Conservation (phyloP, 2,888 invertebrate species). For the Sinopyrophorus schimmeli region DNA sequence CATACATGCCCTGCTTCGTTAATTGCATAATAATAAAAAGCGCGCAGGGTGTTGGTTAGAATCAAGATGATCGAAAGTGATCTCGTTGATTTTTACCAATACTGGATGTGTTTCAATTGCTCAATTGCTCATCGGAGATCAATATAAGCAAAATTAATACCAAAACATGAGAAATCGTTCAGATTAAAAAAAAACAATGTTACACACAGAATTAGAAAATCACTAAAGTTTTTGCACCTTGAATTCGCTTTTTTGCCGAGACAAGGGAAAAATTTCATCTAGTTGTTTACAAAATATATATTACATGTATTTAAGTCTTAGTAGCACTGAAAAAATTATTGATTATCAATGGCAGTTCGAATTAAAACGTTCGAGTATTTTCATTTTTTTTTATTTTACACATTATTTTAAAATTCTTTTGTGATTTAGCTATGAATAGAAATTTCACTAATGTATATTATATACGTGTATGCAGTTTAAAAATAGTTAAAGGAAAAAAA, state of each 20-base stretch:
- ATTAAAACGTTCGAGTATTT: too few species aligned
- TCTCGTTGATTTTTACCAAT: slow-evolving; percentile 10
- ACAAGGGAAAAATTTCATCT: slow-evolving; percentile 27
- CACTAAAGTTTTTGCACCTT: slow-evolving; percentile 28
- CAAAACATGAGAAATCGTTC: slow-evolving; percentile 16
- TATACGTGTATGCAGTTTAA: slow-evolving; percentile 15
- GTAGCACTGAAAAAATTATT: slow-evolving; percentile 18
- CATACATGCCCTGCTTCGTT: slow-evolving; percentile 23
- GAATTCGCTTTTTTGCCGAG: slow-evolving; percentile 29
- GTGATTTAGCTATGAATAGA: slow-evolving; percentile 14
- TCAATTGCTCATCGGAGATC: slow-evolving; percentile 33
- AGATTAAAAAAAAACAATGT: too few species aligned
- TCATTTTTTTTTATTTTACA: slow-evolving; percentile 14
- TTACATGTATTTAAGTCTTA: slow-evolving; percentile 26
- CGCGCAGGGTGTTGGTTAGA: slow-evolving; percentile 14
- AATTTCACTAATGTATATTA: slow-evolving; percentile 15
- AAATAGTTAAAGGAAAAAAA: slow-evolving; percentile 12
- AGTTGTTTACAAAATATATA: slow-evolving; percentile 25
- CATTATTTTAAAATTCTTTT: slow-evolving; percentile 14
- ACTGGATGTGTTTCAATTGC: slow-evolving; percentile 18
- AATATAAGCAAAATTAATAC: slow-evolving; percentile 25
- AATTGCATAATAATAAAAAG: slow-evolving; percentile 20
- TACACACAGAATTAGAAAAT: slow-evolving; percentile 13
- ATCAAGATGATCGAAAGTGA: neutral
- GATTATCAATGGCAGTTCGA: too few species aligned